Conservation (phyloP, 2,888 invertebrate genomes). For the Eupeodes latifasciatus region DNA sequence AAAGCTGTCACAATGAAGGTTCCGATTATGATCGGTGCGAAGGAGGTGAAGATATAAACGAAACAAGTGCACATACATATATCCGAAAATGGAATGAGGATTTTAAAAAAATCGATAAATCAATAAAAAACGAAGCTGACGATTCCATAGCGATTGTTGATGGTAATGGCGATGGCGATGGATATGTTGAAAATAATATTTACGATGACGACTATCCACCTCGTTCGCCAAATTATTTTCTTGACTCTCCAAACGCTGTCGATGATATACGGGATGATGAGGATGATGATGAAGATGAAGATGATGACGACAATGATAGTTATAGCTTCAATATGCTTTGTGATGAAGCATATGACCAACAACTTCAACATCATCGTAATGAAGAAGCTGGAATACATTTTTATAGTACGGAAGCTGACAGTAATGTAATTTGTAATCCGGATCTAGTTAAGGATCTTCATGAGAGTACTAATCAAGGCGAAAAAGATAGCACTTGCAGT, state of each 20-base stretch:
- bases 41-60: background rate
- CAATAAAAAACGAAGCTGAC: constrained; percentile 52
- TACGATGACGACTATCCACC: constrained; percentile 54
- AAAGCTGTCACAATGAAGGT: constrained; percentile 39
- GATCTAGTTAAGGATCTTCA: constrained; percentile 25
- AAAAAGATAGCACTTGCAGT: constrained; percentile 51
- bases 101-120: constrained; percentile 7
- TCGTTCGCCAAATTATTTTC: constrained; percentile 54
- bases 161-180: background rate
- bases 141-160: constrained; percentile 41
- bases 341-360: constrained; percentile 37
- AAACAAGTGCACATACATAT: background rate
- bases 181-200: constrained; percentile 26
- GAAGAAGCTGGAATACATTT: background rate
- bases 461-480: constrained; percentile 20
- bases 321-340: constrained; percentile 52
- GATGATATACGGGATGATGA: constrained; percentile 3
- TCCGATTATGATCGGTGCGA: constrained; percentile 31
- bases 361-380: background rate
- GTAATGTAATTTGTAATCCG: background rate
- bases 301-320: constrained; percentile 54
- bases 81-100: constrained; percentile 45
- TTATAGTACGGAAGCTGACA: constrained; percentile 10
- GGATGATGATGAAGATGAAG: constrained; percentile 20
- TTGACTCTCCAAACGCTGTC: constrained; percentile 37